Base-by-base conservation (phyloP, 2,113 vertebrate genomes). In the Aldabrachelys gigantea region DNA sequence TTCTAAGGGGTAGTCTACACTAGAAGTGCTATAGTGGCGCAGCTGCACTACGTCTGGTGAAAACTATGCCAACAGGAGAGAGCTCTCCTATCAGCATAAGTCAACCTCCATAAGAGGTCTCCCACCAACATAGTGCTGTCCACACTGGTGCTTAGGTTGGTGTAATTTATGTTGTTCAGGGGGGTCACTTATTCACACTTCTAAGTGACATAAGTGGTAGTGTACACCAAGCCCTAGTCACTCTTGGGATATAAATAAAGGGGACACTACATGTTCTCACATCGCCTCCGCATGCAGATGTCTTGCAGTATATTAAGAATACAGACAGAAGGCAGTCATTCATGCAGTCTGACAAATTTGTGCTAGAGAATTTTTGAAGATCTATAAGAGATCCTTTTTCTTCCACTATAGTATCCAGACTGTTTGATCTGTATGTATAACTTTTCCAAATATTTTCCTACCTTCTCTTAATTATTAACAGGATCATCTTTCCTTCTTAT, bases 241-340 rank as follows among this genome's bases (percentile, higher is more conserved):
- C 22, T 1, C 17, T 0, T 0, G 19, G 22, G 84, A 24, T 69
- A 52, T 49, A 5, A 1, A 53, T 53, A 6, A 53, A 53, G 52
- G 52, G 52, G 19, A 53, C 52, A 17, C 2, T 69, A 69, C 19
- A 69, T 35, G 19, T 38, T n/a, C 31, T 69, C 17, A 9, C 29
- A 69, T 38, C 69, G 25, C 86, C 52, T 72, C 72, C 80, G 83
- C 94, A 65, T 1, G n/a, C 19, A 78, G 25, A 50, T 62, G 29
- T 41, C 91, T 94, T 49, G 90, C 83, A 91, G 76, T 16, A 86
- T 35, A 90, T 91, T 85, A 87, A 50, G 11, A 90, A 87, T 90
- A 79, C 2, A 22, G 83, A 91, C 62, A 29, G 94, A 82, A 85
- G 87, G 86, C 65, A 87, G 87, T 89, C 88, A 25, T 47, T 85